A percentile compares a stretch with the other conserved stretches of the same genome.
Evolutionary conservation across 2,888 invertebrate species (phyloP).

Genomic region (Beris chalybata): DNA sequence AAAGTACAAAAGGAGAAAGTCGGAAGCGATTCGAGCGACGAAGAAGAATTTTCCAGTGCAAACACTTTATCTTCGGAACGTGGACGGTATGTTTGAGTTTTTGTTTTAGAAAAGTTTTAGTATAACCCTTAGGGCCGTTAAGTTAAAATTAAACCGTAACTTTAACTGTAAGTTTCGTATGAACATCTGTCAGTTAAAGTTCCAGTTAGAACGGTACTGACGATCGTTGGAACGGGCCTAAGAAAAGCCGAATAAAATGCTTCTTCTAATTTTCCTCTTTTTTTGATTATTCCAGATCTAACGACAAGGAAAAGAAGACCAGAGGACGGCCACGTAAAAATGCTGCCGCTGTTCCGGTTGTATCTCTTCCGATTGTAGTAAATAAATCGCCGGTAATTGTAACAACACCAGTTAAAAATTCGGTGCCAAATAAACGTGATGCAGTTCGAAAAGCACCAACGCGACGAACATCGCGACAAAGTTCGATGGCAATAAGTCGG

Average conservation of each 20-base stretch:
- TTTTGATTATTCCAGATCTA: slow-evolving; percentile 32
- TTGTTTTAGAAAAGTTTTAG: not conserved
- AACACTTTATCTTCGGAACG: slow-evolving; percentile 38
- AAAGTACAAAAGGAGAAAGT: slow-evolving; percentile 44
- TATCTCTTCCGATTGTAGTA: slow-evolving; percentile 18
- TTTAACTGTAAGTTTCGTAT: too few relatives aligned
- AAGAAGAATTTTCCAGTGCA: slow-evolving; percentile 42
- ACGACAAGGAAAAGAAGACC: slow-evolving; percentile 49
- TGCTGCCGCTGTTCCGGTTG: slow-evolving; percentile 43
- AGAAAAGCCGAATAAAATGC: too few relatives aligned
- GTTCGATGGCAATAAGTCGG: slow-evolving; percentile 45
- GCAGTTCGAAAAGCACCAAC: slow-evolving; percentile 40
- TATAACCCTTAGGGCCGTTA: too few relatives aligned
- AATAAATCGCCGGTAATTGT: slow-evolving; percentile 35
- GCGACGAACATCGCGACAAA: slow-evolving; percentile 45
- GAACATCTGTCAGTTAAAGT: too few relatives aligned
- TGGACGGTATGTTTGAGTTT: slow-evolving; percentile 48
- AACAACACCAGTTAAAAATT: slow-evolving; percentile 49
- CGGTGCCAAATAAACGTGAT: slow-evolving; percentile 35
- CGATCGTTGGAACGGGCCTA: too few relatives aligned
- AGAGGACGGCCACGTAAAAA: slow-evolving; percentile 58
- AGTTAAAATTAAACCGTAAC: too few relatives aligned
- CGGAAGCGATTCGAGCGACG: slow-evolving; percentile 49
- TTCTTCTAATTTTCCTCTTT: too few relatives aligned
- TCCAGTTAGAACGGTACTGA: too few relatives aligned